Base-by-base conservation (phyloP, 2,113 vertebrate species). In the Chloropsis hardwickii region DNA sequence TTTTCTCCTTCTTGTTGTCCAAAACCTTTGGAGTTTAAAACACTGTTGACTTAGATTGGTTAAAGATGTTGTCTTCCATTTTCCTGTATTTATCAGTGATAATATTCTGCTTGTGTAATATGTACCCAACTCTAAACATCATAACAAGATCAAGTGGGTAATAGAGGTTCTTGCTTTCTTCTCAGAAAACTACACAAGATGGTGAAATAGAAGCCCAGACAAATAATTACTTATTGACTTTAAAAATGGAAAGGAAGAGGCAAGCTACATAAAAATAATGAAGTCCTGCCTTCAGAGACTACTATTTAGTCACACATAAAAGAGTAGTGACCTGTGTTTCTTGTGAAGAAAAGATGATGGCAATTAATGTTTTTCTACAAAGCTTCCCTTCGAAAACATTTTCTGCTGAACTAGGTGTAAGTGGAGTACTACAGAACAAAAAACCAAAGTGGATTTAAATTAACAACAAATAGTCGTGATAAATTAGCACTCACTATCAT, bases 211-310 rank as follows among this genome's bases (percentile, higher is more conserved):
- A 95, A 87, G 56, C 37, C 50, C 21, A 73, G 42, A 66, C 56
- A 93, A 65, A 93, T 37, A 94, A 85, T 81, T 64, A 66, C 25
- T 29, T 71, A 54, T 87, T 95, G 90, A 81, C 44, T 84, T 89
- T 31, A 81, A 95, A 96, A 94, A 73, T 13, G 69, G 72, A 90
- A 89, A 88, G 42, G 13, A 81, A 40, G 81, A 47, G 44, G 62
- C 27, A 84, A 91, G 37, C 27, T 77, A 24, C 40, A 77, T 78
- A 83, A 95, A 96, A 77, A 81, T 51, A 92, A 93, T 85, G 58
- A 78, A 61, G 66, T 42, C 56, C 45, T 64, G 20, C 22, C 88
- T 96, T 74, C 40, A 54, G 85, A 95, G 77, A 78, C 37, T 71
- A 13, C 28, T 93, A 12, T 86, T 71, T 94, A 94, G 89, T 25